Evolutionary conservation across 2,888 invertebrate genomes (phyloP).

Genomic region (Polyommatus iphigenia): DNA sequence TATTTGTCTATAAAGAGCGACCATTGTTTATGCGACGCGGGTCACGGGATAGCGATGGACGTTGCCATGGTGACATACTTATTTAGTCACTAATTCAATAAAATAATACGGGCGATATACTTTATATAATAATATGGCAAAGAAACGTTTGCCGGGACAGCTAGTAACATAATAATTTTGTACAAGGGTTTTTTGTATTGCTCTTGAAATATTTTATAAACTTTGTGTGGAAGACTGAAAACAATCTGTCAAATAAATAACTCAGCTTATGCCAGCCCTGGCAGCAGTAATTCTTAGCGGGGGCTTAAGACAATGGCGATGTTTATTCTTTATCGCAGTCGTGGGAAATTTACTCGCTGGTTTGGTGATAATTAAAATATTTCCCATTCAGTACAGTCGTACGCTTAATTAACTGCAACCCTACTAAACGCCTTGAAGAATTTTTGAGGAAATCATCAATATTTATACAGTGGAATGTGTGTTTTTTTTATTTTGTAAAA

Average conservation of each 20-base stretch:
- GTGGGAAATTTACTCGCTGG: slow-evolving; percentile 77
- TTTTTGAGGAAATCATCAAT: background rate
- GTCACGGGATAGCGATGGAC: no score
- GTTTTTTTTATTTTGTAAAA: background rate
- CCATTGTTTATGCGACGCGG: no score
- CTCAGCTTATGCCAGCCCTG: slow-evolving; percentile 12
- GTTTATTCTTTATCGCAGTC: slow-evolving; percentile 80
- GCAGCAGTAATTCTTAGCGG: slow-evolving; percentile 66
- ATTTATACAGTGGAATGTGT: background rate
- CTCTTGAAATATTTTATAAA: no score
- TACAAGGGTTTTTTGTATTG: no score
- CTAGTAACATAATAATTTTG: no score
- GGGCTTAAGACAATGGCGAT: slow-evolving; percentile 72
- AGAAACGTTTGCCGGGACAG: no score
- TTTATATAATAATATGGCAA: no score
- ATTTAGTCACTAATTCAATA: no score
- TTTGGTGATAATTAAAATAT: slow-evolving; percentile 75
- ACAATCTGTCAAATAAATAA: slow-evolving; percentile 4
- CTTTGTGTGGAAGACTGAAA: background rate
- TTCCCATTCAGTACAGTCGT: slow-evolving; percentile 57
- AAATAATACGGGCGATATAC: no score
- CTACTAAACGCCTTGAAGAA: slow-evolving; percentile 45
- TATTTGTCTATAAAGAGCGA: no score
- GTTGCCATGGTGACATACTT: no score
- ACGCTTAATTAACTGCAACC: slow-evolving; percentile 68